Evolutionary conservation across 2,888 invertebrate species (phyloP).

Genomic region (Oligia strigilis): DNA sequence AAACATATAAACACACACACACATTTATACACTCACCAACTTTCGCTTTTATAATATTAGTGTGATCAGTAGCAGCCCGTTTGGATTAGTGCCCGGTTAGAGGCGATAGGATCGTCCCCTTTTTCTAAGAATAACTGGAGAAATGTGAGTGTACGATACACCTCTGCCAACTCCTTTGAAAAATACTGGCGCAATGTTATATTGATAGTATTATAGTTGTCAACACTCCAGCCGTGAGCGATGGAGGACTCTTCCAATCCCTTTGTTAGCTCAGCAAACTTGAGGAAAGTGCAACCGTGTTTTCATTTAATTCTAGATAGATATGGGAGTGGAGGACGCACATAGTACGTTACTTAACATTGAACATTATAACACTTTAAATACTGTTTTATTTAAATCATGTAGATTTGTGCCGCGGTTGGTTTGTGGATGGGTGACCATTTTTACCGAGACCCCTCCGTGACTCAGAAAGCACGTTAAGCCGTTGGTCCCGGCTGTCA

Average conservation of each 20-base stretch:
- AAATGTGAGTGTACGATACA: background rate
- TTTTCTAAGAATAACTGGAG: no score
- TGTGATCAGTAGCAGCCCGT: no score
- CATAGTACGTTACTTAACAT: no score
- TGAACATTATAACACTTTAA: background rate
- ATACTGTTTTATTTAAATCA: background rate
- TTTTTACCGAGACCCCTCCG: no score
- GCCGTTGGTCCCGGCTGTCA: no score
- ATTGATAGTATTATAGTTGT: background rate
- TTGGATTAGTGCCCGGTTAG: no score
- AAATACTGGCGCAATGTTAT: background rate
- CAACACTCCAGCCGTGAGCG: background rate
- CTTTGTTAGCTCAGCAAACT: constrained; percentile 28
- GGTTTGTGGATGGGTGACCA: no score
- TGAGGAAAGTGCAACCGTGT: constrained; percentile 28
- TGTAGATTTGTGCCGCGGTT: background rate
- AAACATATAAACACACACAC: no score
- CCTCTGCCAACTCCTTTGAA: background rate
- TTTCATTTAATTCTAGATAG: constrained; percentile 36
- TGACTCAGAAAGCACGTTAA: no score
- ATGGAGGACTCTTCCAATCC: background rate
- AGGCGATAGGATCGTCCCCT: background rate
- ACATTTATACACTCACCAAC: no score
- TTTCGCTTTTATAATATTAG: no score
- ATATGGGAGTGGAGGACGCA: background rate